These are phyloP conservation scores for Philopotamus ludificatus DNA, from an alignment of 1,140 invertebrate species.

Conservation along the genomic window DNA sequence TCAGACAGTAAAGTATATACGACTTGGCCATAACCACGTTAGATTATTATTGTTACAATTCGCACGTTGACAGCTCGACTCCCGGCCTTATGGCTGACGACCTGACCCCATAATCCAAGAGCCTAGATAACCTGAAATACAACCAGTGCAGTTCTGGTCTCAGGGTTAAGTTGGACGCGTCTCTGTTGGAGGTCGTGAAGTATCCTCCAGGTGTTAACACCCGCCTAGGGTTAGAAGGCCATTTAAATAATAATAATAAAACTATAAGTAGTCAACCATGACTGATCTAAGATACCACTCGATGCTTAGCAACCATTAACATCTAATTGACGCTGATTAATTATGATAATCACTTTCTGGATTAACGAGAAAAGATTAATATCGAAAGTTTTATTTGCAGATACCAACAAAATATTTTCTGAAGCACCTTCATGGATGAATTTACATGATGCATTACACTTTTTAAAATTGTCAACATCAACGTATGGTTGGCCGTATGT, in stretches of 20 bases:
- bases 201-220: too few species aligned
- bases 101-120: too few species aligned
- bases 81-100: too few species aligned
- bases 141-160: too few species aligned
- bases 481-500: constrained; percentile 92
- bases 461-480: constrained; percentile 75
- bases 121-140: too few species aligned
- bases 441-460: constrained; percentile 71
- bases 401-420: constrained; percentile 56
- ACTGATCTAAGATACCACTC: background rate
- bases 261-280: background rate
- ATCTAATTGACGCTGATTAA: background rate
- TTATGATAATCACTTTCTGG: background rate
- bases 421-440: constrained; percentile 76
- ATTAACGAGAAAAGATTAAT: background rate
- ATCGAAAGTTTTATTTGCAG: constrained; percentile 43
- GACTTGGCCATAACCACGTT: too few species aligned
- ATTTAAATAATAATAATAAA: background rate
- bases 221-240: too few species aligned
- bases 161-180: too few species aligned
- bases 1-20: too few species aligned
- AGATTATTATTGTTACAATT: too few species aligned
- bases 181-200: too few species aligned
- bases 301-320: background rate
- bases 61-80: too few species aligned